phyloP scores from a whole-genome alignment of 1,140 invertebrate genomes.

The Pachyrhynchus sulphureomaculatus region DNA sequence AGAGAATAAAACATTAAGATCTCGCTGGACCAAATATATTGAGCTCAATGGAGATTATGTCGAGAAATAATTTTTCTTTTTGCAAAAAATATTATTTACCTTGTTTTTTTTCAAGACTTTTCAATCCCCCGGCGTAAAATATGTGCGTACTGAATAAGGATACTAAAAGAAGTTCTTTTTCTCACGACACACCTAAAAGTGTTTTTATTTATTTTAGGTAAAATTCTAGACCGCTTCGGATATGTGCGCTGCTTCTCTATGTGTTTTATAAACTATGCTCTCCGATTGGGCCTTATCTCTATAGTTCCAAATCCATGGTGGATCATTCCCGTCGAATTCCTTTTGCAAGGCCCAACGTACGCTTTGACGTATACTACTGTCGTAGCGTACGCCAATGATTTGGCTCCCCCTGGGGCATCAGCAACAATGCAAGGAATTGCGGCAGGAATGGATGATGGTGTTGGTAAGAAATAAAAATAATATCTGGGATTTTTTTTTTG shows the following conservation, averaged over 20 bases:
- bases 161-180: too few relatives aligned
- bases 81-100: too few relatives aligned
- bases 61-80: too few relatives aligned
- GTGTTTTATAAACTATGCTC: constrained; percentile 68
- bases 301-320: constrained; percentile 73
- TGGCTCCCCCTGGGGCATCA: constrained; percentile 74
- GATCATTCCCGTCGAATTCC: constrained; percentile 67
- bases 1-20: too few relatives aligned
- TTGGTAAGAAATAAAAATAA: constrained; percentile 58
- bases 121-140: too few relatives aligned
- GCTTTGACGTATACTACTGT: constrained; percentile 77
- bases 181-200: too few relatives aligned
- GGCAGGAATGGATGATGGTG: constrained; percentile 78
- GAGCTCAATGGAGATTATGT: too few relatives aligned
- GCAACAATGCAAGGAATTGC: constrained; percentile 79
- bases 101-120: too few relatives aligned
- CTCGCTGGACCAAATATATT: too few relatives aligned
- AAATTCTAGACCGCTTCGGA: constrained; percentile 69
- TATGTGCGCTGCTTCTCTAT: constrained; percentile 71
- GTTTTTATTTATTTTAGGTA: constrained; percentile 56
- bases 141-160: too few relatives aligned
- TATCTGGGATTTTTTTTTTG: neutral
- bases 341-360: constrained; percentile 78
- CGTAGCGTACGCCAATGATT: constrained; percentile 72
- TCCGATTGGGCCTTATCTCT: constrained; percentile 68